These are phyloP conservation scores for Pogona vitticeps DNA, from an alignment of 2,113 vertebrate genomes.

Conservation along the genomic window DNA sequence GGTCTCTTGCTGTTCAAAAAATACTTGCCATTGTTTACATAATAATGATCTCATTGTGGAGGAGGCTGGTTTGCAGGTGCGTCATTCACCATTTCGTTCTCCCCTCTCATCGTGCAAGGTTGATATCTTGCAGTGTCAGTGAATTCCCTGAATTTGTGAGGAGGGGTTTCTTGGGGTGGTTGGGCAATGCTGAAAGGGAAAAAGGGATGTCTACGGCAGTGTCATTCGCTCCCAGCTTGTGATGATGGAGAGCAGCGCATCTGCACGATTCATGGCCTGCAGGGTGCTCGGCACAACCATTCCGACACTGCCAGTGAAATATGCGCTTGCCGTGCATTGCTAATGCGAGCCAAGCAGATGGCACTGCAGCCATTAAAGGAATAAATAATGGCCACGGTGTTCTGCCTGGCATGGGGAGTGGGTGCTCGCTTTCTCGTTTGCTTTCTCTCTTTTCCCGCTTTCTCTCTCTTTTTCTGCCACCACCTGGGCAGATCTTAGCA, in stretches of 20 bases:
- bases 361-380: constrained; percentile 23
- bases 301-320: constrained; percentile 22
- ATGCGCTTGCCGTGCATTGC: constrained; percentile 26
- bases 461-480: background rate
- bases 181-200: background rate
- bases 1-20: background rate
- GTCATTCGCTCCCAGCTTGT: constrained; percentile 17
- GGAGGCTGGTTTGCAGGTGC: background rate
- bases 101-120: background rate
- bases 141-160: background rate
- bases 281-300: constrained; percentile 12
- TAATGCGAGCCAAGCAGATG: constrained; percentile 42
- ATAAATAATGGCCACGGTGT: constrained; percentile 26
- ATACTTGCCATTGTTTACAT: background rate
- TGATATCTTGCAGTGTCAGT: background rate
- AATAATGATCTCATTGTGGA: background rate
- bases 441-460: background rate
- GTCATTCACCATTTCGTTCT: background rate
- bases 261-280: constrained; percentile 37
- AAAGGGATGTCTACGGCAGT: background rate
- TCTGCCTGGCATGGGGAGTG: constrained; percentile 27
- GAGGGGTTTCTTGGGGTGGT: background rate
- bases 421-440: background rate
- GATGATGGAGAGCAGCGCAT: constrained; percentile 34
- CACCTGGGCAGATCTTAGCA: constrained; percentile 22